Evolutionary conservation across 2,888 invertebrate species (phyloP).

Genomic region (Eupithecia inturbata): DNA sequence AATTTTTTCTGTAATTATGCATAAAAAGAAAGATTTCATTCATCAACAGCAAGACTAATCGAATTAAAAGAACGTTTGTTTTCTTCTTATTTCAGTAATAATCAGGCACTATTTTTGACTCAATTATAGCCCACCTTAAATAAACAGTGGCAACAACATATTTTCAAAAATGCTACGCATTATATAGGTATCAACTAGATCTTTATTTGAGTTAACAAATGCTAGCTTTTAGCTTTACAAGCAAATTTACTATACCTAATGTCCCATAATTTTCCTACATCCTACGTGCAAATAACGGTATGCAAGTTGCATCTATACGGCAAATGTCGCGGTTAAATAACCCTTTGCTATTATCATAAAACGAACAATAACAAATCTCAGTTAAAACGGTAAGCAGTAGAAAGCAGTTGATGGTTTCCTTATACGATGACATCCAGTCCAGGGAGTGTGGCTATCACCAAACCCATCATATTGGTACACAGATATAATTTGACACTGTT

Average conservation of each 20-base stretch:
- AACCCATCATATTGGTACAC: not conserved
- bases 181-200: not conserved
- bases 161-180: no score
- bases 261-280: constrained; percentile 22
- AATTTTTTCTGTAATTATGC: no score
- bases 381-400: not conserved
- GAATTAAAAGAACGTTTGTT: no score
- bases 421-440: not conserved
- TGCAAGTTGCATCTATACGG: constrained; percentile 15
- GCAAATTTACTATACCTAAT: not conserved
- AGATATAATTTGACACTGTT: not conserved
- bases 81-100: no score
- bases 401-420: not conserved
- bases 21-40: no score
- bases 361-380: constrained; percentile 2
- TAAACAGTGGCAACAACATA: no score
- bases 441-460: not conserved
- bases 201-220: not conserved
- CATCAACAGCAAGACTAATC: no score
- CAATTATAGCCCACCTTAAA: no score
- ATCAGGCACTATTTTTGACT: no score
- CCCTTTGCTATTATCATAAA: not conserved
- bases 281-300: constrained; percentile 46
- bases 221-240: not conserved
- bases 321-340: not conserved